These are phyloP conservation scores for Psittacula echo DNA, from an alignment of 2,797 vertebrate genomes.

Conservation along the genomic window DNA sequence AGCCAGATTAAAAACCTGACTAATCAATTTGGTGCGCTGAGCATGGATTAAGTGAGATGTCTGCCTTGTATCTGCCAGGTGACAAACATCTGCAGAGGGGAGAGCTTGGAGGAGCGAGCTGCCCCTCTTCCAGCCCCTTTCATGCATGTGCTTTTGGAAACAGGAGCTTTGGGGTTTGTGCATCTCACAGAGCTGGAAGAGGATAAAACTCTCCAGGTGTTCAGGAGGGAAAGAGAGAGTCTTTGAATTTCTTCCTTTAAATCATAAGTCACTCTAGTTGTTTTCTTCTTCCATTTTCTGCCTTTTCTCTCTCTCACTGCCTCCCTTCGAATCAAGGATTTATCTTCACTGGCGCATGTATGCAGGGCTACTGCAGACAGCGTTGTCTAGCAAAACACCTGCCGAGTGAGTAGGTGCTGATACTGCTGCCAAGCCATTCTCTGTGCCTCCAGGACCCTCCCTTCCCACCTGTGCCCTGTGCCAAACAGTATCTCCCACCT, in stretches of 20 bases:
- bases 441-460: not conserved
- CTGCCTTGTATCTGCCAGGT: not conserved
- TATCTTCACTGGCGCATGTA: not conserved
- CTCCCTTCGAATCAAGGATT: not conserved
- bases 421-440: not conserved
- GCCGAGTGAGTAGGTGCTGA: not conserved
- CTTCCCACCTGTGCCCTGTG: not conserved
- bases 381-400: not conserved
- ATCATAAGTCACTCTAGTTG: not conserved
- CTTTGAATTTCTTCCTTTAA: not conserved
- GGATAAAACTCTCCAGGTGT: constrained; percentile 18
- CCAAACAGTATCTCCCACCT: not conserved
- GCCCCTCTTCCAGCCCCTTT: not conserved
- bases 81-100: not conserved
- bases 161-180: not conserved
- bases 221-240: not conserved
- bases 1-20: not conserved
- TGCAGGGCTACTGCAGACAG: not conserved
- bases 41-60: not conserved
- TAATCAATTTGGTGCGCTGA: not conserved
- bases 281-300: not conserved
- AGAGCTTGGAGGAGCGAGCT: not conserved
- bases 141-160: not conserved
- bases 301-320: not conserved
- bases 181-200: not conserved